Base-by-base conservation (phyloP, 2,797 vertebrate species). In the Falco concolor region DNA sequence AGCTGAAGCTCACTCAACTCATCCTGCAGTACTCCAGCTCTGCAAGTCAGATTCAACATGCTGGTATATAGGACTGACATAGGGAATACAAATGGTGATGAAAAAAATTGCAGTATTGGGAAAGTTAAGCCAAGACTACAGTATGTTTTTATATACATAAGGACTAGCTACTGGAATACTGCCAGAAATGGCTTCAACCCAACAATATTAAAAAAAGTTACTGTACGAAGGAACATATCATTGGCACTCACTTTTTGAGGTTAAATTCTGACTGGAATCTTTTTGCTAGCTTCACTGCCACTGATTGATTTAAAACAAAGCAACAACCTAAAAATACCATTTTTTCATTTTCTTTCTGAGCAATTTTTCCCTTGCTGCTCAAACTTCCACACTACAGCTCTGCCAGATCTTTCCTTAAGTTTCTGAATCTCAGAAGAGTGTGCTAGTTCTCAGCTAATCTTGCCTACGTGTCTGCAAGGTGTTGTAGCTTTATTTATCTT, bases 401-500 rank as follows among this genome's bases (percentile, higher is more conserved):
- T 88, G 57, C 28, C 50, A 78, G 70, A 57, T 69, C 59, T 96
- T 97, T 95, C 80, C 16, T 73, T 36, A 83, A 40, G 28, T 92
- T 95, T 91, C 85, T 90, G 84, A 88, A 77, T 95, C 85, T 95
- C 70, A 89, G 67, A 96, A 93, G 73, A 96, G 64, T 84, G 76
- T 93, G 79, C 96, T 95, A 95, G 95, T 94, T 97, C 75, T 90
- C 52, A 13, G 59, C 75, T 96, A 93, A 87, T 96, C 91, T 92
- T 91, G 65, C 67, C 50, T 81, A 47, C n/a, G 11, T 50, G 79
- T 93, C 94, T 97, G 63, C 13, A 72, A 97, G 95, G 49, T 95
- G 74, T 60, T 90, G 50, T 44, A 87, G 50, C 10, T 73, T 97
- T 97, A 94, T 97, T 98, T 96, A 89, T 97, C 95, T 98, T 97